Evolutionary conservation across 2,797 vertebrate species (phyloP), one percentile per base, ranked within the genome.

Genomic region (Oryzias sinensis): DNA sequence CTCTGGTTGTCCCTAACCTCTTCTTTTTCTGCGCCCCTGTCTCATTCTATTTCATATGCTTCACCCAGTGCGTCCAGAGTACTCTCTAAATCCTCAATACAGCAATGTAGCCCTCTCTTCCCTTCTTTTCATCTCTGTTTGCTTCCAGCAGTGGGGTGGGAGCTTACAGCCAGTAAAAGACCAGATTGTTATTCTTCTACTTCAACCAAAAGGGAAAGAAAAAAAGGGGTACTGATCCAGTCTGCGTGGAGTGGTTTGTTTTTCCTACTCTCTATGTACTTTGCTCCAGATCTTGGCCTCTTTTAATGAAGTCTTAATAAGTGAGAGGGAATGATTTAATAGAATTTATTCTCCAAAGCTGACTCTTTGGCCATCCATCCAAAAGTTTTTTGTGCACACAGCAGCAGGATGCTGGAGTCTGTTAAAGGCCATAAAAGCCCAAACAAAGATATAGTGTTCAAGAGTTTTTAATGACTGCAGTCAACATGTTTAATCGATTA

Each of bases 191-290:
- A 83, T 55, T 60, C 37, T 65, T 81, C 63, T 54, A 64, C 62
- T 51, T 37, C 33, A 37, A 13, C 33, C 33, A 37, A 37, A 37
- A 37, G 9, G 9, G 29, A 68, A 78, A 69, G 68, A 70, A 43
- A 46, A 56, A 75, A 78, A 68, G 51, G 52, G 65, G 56, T 58
- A 66, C 65, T 40, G 59, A 76, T 75, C 77, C 59, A 80, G 85
- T 87, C 80, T 80, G 49, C 43, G 68, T 83, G 55, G 84, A 90
- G 83, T 79, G 87, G 86, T 89, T 90, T 90, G 88, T 90, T 91
- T 89, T 90, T 81, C 76, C 70, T 80, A 80, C 55, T 59, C 48
- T 85, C 72, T 72, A 57, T 85, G 82, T 81, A 68, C 83, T 88
- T 85, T 79, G 77, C 78, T 80, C 77, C 80, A 84, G 83, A 81